Base-by-base conservation (phyloP, 2,113 vertebrate species). In the Ceyx margarethae region DNA sequence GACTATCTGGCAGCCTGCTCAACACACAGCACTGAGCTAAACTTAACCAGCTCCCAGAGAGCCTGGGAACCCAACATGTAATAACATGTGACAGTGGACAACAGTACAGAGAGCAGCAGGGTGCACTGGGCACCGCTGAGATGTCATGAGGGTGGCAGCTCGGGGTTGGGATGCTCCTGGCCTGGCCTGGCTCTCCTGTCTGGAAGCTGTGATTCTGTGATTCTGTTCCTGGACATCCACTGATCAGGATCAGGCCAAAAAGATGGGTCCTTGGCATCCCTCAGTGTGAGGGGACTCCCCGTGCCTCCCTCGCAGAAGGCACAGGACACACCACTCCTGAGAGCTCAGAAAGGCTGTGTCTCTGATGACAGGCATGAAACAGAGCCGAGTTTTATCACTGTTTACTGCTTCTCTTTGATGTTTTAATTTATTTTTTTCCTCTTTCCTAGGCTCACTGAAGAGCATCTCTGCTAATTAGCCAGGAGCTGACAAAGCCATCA, bases 401-500 rank as follows among this genome's bases (percentile, higher is more conserved):
- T 87, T 87, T 85, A 79, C 84, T 48, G 67, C 92, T 46, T 54
- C 89, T 65, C 92, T 95, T 94, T 95, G 93, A 93, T 94, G 90
- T 95, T 92, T 42, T 62, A 60, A 51, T 8, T 45, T 81, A 50
- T 7, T 45, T 81, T 69, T 85, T 65, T 83, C 37, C 37, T 73
- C 37, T 87, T 51, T 66, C 50, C 90, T 82, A 91, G 90, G 73
- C 81, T 94, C 86, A 5, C 33, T 62, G 76, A 93, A 78, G 57
- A 94, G 81, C 83, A 54, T 72, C 94, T 82, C 91, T 11, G 54
- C 93, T 96, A 86, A 95, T 93, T 93, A 96, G 89, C 90, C 78
- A 15, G 91, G 92, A 85, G 86, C 94, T 94, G 93, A 81, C 92
- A 87, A 95, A 95, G 92, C 92, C 93, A 79, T 95, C 90, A 87